A percentile compares a stretch with the other conserved stretches of the same genome.
Evolutionary conservation across 2,113 vertebrate species (phyloP).

Genomic region (Rousettus leschenaultii): DNA sequence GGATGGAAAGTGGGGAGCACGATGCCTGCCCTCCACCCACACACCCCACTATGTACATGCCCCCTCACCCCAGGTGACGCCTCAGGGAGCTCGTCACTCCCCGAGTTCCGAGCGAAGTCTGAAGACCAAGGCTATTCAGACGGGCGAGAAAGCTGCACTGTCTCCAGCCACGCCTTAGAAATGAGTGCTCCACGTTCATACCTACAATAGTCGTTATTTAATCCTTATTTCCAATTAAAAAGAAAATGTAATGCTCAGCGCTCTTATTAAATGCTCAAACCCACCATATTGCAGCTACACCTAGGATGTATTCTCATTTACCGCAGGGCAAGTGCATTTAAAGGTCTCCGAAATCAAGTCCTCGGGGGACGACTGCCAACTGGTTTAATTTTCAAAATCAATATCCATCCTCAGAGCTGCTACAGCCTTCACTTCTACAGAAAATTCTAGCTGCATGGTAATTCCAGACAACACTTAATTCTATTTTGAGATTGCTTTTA

Average conservation of each 20-base stretch:
- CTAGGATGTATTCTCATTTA: constrained; percentile 16
- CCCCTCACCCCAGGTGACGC: neutral
- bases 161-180: neutral
- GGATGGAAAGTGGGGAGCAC: neutral
- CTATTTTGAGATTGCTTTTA: constrained; percentile 32
- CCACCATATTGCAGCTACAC: neutral
- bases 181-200: neutral
- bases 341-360: constrained; percentile 11
- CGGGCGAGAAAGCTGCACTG: neutral
- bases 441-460: neutral
- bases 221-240: neutral
- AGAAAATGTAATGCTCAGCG: neutral
- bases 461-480: constrained; percentile 53
- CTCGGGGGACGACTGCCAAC: constrained; percentile 5
- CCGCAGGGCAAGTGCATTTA: neutral
- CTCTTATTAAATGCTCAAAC: constrained; percentile 12
- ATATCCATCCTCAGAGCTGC: neutral
- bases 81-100: neutral
- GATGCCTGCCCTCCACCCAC: rapidly evolving
- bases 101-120: neutral
- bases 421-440: neutral
- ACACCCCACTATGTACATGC: too few species aligned
- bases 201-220: neutral
- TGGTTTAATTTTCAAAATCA: constrained; percentile 62
- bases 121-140: neutral